Percentiles rank a stretch among this genome's conserved stretches.
Conservation (phyloP, 2,888 invertebrate species). For the Machimus rusticus region DNA sequence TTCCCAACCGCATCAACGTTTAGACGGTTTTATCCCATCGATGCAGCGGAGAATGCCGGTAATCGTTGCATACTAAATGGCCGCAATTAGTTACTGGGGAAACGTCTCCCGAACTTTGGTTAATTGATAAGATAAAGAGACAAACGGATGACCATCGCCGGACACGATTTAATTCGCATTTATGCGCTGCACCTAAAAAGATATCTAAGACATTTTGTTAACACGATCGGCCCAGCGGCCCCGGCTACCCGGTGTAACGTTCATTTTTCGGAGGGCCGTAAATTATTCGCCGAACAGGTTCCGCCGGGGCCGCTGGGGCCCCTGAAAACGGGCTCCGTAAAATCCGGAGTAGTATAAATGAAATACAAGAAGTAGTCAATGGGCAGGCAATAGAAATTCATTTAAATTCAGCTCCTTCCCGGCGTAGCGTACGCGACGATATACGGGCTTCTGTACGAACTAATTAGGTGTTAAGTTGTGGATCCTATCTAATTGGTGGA, state of each 20-base stretch:
- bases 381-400: slow-evolving; percentile 37
- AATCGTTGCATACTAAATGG: not conserved
- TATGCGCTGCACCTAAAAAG: slow-evolving; percentile 15
- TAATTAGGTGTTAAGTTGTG: slow-evolving; percentile 45
- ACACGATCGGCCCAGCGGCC: slow-evolving; percentile 1
- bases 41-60: not conserved
- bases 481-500: slow-evolving; percentile 43
- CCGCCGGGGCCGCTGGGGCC: not conserved
- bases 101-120: not conserved
- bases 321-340: not conserved
- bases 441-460: slow-evolving; percentile 41
- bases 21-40: not conserved
- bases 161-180: slow-evolving; percentile 20
- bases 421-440: not conserved
- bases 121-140: slow-evolving; percentile 39
- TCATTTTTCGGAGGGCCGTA: slow-evolving; percentile 17
- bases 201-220: slow-evolving; percentile 20
- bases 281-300: slow-evolving; percentile 31
- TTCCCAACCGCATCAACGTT: not conserved
- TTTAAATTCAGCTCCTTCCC: slow-evolving; percentile 32
- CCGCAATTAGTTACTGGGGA: not conserved
- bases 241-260: not conserved
- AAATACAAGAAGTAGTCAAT: slow-evolving; percentile 30
- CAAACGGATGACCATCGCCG: slow-evolving; percentile 18
- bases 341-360: slow-evolving; percentile 28